Evolutionary conservation across 2,113 vertebrate genomes (phyloP).

Genomic region (Pollimyrus isidori): DNA sequence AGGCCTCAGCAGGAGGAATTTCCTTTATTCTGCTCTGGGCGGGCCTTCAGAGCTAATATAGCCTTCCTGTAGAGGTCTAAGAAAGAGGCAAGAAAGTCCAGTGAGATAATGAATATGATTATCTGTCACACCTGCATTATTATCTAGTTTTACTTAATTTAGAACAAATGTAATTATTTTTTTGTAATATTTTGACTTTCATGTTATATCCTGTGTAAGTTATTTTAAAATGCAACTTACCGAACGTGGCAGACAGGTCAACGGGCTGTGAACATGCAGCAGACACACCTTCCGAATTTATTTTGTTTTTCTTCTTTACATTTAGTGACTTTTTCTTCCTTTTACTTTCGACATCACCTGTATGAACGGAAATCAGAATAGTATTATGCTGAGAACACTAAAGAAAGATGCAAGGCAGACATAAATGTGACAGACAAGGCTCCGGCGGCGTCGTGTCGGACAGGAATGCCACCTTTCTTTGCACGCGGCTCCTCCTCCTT

Average conservation of each 20-base stretch:
- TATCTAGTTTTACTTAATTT: not conserved
- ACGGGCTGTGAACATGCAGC: constrained; percentile 46
- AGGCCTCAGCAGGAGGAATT: not conserved
- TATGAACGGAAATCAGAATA: not conserved
- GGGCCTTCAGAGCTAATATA: constrained; percentile 73
- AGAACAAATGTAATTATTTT: not conserved
- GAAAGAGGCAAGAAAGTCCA: constrained; percentile 11
- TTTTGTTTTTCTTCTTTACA: constrained; percentile 69
- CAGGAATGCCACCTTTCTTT: constrained; percentile 41
- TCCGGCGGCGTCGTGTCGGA: not conserved
- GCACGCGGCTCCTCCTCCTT: constrained; percentile 32
- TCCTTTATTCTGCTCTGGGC: constrained; percentile 58
- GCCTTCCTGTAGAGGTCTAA: constrained; percentile 78
- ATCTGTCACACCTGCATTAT: not conserved
- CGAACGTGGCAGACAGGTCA: constrained; percentile 69
- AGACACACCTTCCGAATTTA: constrained; percentile 61
- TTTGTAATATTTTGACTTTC: not conserved
- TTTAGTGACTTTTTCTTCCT: constrained; percentile 62
- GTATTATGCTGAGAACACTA: not conserved
- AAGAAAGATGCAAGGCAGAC: not conserved
- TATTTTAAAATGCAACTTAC: constrained; percentile 43
- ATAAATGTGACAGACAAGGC: not conserved
- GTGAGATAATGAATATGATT: not conserved
- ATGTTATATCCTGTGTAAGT: not conserved
- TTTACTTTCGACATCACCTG: constrained; percentile 56